A percentile compares a stretch with the other conserved stretches of the same genome.
phyloP scores from a whole-genome alignment of 2,797 vertebrate genomes.

The Melanotaenia pygmaea region DNA sequence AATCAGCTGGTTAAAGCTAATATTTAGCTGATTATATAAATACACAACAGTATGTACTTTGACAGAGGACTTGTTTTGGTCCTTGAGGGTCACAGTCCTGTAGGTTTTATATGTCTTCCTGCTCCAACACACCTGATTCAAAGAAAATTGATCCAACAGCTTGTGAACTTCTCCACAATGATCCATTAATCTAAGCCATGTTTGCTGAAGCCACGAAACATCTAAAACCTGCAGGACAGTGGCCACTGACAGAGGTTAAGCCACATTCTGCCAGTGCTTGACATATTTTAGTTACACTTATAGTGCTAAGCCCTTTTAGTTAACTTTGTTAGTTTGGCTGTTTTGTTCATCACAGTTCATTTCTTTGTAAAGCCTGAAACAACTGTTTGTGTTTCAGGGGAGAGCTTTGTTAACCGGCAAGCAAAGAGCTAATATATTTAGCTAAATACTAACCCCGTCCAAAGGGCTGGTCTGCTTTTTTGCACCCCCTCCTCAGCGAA shows the following conservation, averaged over 20 bases:
- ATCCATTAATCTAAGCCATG: too few relatives aligned
- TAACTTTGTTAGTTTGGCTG: not conserved
- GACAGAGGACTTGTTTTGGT: not conserved
- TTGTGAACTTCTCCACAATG: too few relatives aligned
- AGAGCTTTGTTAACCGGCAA: not conserved
- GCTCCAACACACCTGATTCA: too few relatives aligned
- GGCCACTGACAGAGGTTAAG: not conserved
- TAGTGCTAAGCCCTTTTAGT: not conserved
- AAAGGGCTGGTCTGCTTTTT: not conserved
- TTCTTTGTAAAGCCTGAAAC: not conserved
- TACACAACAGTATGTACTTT: not conserved
- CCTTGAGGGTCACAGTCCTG: too few relatives aligned
- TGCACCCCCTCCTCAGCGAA: not conserved
- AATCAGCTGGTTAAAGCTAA: not conserved
- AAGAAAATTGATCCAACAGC: too few relatives aligned
- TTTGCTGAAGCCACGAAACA: too few relatives aligned
- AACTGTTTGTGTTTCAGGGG: not conserved
- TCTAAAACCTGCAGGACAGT: too few relatives aligned
- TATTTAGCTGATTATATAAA: too few relatives aligned
- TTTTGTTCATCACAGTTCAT: not conserved
- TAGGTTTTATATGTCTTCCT: too few relatives aligned
- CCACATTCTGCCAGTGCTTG: constrained; percentile 2
- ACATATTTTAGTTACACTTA: too few relatives aligned
- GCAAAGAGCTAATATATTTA: not conserved
- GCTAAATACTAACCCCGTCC: not conserved